A percentile compares a stretch with the other conserved stretches of the same genome.
These are phyloP conservation scores for Progne subis DNA, from an alignment of 2,113 vertebrate species.

Conservation along the genomic window DNA sequence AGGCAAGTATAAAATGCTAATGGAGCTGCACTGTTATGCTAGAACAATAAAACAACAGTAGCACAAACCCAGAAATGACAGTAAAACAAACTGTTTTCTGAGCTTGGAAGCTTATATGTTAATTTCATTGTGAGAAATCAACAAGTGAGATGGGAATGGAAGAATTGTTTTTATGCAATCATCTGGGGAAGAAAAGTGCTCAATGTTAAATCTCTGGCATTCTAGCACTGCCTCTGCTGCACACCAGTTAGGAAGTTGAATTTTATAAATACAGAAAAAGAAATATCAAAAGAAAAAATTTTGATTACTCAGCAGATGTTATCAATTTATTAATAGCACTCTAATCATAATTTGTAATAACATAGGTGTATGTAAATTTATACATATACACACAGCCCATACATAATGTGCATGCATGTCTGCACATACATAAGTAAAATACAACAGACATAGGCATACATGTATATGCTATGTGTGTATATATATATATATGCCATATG, in stretches of 20 bases:
- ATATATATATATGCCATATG: constrained; percentile 68
- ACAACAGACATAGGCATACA: constrained; percentile 75
- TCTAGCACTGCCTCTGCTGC: constrained; percentile 43
- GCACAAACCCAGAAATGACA: constrained; percentile 8
- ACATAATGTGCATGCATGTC: constrained; percentile 65
- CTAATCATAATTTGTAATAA: constrained; percentile 69
- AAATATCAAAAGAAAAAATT: constrained; percentile 55
- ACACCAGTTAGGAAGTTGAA: constrained; percentile 37
- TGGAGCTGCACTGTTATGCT: background rate
- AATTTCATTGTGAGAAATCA: constrained; percentile 46
- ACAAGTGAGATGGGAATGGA: background rate
- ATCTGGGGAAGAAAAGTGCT: constrained; percentile 43
- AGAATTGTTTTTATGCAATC: constrained; percentile 48
- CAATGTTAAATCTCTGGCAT: constrained; percentile 20
- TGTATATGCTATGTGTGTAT: constrained; percentile 67
- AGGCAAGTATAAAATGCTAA: constrained; percentile 35
- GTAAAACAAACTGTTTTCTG: constrained; percentile 13
- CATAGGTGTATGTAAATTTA: constrained; percentile 70
- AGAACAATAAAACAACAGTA: constrained; percentile 34
- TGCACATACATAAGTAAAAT: constrained; percentile 77
- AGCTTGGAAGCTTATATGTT: constrained; percentile 22
- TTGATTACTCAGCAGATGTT: constrained; percentile 72
- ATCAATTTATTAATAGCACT: constrained; percentile 71
- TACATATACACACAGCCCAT: constrained; percentile 77
- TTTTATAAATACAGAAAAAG: constrained; percentile 48